Base-by-base conservation (phyloP, 2,797 vertebrate species). In the Myripristis jacobus region DNA sequence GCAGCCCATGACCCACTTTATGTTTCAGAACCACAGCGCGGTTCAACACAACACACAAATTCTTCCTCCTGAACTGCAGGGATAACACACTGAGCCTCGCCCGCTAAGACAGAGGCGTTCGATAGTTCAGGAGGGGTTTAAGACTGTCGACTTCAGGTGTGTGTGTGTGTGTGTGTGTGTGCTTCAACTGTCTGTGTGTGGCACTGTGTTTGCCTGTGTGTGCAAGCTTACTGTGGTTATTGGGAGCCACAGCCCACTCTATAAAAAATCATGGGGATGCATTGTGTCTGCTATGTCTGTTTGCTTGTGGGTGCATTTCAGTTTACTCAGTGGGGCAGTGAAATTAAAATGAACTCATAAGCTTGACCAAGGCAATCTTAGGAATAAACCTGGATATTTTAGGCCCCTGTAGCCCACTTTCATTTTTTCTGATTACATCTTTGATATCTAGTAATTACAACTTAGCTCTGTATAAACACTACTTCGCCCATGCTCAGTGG, bases 1-100 rank as follows among this genome's bases (percentile, higher is more conserved):
- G 84, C 86, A 69, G 76, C 59, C 68, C 60, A 50, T 91, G 87
- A 89, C 86, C 89, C 77, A 88, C 64, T 91, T 91, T 79, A 74
- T 79, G 82, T 77, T 85, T 83, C 50, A 80, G 64, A 85, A 66
- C 52, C 50, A 12, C 2, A 3, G 38, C 44, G n/a, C 66, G 59
- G 59, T 60, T 53, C 60, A 63, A 43, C 44, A 59, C 64, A 60
- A 56, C 44, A 72, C 18, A 62, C 8, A 63, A 8, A 54, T 57
- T 76, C 29, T 31, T 3, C 25, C 31, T 64, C 38, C 41, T 52
- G 18, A 75, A 58, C 19, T 48, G 34, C 38, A 65, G 61, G 27
- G 59, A 70, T 13, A 31, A 53, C 18, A 53, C 15, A 55, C 2
- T 67, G 24, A 43, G 51, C 21, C 41, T 56, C 43, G 22, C 66